Conservation (phyloP, 2,797 vertebrate genomes). For the Pangasius macronema region DNA sequence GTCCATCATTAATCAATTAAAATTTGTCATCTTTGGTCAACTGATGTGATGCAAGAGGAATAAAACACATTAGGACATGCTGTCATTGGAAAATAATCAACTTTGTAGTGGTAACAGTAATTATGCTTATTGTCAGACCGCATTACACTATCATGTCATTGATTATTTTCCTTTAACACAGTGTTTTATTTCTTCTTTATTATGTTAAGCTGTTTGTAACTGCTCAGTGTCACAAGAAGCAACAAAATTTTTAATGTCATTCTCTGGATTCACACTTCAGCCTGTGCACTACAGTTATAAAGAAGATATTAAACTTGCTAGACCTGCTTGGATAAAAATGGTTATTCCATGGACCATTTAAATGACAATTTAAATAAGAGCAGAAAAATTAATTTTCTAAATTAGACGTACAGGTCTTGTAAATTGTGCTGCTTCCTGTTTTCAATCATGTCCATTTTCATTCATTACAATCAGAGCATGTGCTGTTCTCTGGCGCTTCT, state of each 20-base stretch:
- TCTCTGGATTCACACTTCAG: not conserved
- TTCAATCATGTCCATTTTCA: not conserved
- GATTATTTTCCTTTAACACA: no score
- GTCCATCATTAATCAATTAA: not conserved
- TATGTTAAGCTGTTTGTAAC: not conserved
- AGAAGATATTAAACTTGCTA: not conserved
- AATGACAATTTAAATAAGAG: not conserved
- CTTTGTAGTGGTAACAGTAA: not conserved
- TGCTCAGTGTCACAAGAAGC: not conserved
- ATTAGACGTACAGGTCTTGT: not conserved
- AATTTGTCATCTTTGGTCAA: not conserved
- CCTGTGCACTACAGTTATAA: not conserved
- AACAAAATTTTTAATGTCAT: not conserved
- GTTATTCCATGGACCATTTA: not conserved
- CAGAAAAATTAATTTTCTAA: not conserved
- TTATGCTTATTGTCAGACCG: not conserved
- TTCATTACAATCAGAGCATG: slow-evolving; percentile 19
- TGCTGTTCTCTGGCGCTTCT: not conserved
- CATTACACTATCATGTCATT: no score
- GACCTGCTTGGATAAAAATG: not conserved
- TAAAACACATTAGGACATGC: not conserved
- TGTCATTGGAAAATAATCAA: not conserved
- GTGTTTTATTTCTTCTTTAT: no score
- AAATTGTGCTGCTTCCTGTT: not conserved
- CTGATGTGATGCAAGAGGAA: not conserved